Percentiles rank a stretch among this genome's conserved stretches.
Evolutionary conservation across 2,797 vertebrate genomes (phyloP).

Genomic region (Rhabdophis nuchalis): DNA sequence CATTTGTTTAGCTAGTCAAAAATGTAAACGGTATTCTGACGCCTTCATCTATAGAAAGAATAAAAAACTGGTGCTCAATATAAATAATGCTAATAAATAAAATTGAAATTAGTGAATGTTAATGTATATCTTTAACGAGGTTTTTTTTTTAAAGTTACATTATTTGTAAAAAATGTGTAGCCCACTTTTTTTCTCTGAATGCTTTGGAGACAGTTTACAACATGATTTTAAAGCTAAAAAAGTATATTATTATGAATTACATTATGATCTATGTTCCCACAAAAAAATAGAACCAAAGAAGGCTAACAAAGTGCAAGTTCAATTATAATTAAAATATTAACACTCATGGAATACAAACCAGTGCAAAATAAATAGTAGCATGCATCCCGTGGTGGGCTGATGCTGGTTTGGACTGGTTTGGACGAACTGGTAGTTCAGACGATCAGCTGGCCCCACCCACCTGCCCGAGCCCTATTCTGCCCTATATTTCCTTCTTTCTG

Average conservation of each 20-base stretch:
- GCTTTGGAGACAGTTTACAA: neutral
- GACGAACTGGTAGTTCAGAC: too few species aligned
- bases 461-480: too few species aligned
- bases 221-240: neutral
- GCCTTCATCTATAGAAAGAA: slow-evolving; percentile 43
- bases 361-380: neutral
- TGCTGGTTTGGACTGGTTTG: too few species aligned
- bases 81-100: slow-evolving; percentile 21
- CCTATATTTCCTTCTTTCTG: too few species aligned
- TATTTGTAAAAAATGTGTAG: neutral
- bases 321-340: neutral
- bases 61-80: slow-evolving; percentile 39
- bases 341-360: neutral
- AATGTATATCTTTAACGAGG: neutral
- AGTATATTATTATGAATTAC: neutral
- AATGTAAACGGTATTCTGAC: slow-evolving; percentile 47
- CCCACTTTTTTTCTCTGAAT: neutral
- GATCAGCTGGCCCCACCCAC: too few species aligned
- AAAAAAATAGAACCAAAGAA: neutral
- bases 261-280: neutral
- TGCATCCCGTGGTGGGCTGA: neutral
- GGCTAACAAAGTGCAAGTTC: neutral
- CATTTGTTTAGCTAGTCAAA: slow-evolving; percentile 51
- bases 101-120: slow-evolving; percentile 23
- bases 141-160: slow-evolving; percentile 15